Evolutionary conservation across 2,888 invertebrate species (phyloP).

Genomic region (Cosmia pyralina): DNA sequence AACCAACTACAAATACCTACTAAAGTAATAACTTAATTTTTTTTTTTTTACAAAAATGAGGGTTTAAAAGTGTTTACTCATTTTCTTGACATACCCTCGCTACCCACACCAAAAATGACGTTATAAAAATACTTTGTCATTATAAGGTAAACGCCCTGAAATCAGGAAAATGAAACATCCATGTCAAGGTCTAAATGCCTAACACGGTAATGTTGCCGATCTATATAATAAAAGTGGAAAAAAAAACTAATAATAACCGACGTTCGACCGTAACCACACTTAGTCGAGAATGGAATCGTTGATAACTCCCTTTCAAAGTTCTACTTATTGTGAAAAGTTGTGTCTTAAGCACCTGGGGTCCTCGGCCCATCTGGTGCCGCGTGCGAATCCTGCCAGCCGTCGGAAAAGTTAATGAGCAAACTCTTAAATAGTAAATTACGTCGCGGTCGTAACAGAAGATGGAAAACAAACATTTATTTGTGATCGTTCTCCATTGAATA

Average conservation of each 20-base stretch:
- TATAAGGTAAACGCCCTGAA: slow-evolving; percentile 49
- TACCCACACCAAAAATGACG: slow-evolving; percentile 28
- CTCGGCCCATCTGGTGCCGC: slow-evolving; percentile 35
- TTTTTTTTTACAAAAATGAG: background rate
- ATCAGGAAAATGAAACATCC: slow-evolving; percentile 48
- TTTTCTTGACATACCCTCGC: background rate
- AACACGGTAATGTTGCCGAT: slow-evolving; percentile 44
- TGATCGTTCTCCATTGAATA: slow-evolving; percentile 57
- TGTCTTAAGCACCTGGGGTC: too few species aligned
- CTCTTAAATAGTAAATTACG: slow-evolving; percentile 57
- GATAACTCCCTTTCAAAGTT: slow-evolving; percentile 43
- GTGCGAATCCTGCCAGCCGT: slow-evolving; percentile 17
- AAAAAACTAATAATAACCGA: slow-evolving; percentile 39
- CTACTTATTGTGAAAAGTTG: slow-evolving; percentile 55
- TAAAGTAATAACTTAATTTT: background rate
- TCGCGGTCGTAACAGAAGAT: slow-evolving; percentile 45
- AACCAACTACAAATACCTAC: background rate
- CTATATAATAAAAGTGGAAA: slow-evolving; percentile 47
- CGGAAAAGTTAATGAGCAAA: slow-evolving; percentile 47
- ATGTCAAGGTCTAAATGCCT: slow-evolving; percentile 59
- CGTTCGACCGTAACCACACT: slow-evolving; percentile 19
- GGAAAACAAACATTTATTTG: slow-evolving; percentile 61
- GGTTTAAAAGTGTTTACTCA: background rate
- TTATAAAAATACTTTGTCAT: slow-evolving; percentile 32
- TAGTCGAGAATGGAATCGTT: slow-evolving; percentile 8